Evolutionary conservation across 1,140 invertebrate genomes (phyloP), one percentile per base, ranked within the genome.

Genomic region (Drosophila nasuta): DNA sequence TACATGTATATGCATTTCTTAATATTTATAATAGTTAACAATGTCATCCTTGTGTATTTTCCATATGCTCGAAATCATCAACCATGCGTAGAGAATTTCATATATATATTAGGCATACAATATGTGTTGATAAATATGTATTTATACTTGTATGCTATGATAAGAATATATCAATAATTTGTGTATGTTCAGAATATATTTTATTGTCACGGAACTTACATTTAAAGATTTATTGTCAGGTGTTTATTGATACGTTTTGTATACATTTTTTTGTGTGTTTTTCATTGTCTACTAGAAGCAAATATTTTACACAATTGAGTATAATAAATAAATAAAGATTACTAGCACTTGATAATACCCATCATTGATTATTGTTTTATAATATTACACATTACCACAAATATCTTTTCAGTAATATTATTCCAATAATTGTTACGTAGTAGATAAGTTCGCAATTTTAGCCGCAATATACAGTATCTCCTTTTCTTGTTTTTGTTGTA

Each of bases 1-100:
- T 52, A 8, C 15, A 69, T n/a, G 30, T 66, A 49, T 59, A 38
- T 38, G 45, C 51, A 41, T 28, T 28, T 64, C 2, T 46, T 46
- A 20, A 54, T n/a, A 45, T 45, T 20, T 48, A 51, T 28, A 30
- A 35, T 62, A 13, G 13, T 51, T 51, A 52, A 33, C 13, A 45
- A 43, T 51, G 38, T 41, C 11, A n/a, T 58, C 7, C 20, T 52
- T 63, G 17, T 57, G 2, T 38, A 10, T 65, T 80, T 69, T 49
- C 10, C 33, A 43, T 75, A 49, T 66, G 54, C 66, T 73, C 13
- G 43, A 70, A 77, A 83, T 77, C 81, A 70, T 54, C 77, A 83
- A 83, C 81, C 81, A 83, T 83, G 81, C 81, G 81, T 83, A 83
- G 81, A 85, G 48, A 80, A 80, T 25, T 78, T 67, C 8, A 80